phyloP scores from a whole-genome alignment of 2,888 invertebrate species.

The Geophilus truncorum region DNA sequence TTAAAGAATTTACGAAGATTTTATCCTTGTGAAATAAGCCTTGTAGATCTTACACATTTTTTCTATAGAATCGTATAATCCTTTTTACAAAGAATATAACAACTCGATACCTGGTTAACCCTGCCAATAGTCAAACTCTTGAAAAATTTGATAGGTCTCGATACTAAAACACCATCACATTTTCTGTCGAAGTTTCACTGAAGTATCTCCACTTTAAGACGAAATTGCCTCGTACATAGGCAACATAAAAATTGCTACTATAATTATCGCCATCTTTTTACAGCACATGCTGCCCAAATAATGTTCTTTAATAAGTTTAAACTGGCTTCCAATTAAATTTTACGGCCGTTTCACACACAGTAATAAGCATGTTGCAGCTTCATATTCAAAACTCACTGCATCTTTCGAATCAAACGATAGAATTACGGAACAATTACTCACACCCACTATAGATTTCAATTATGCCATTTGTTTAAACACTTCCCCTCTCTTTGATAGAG shows the following conservation, averaged over 20 bases:
- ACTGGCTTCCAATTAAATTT: conserved; percentile 23
- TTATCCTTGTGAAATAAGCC: too few relatives aligned
- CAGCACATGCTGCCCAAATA: conserved; percentile 6
- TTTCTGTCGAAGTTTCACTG: too few relatives aligned
- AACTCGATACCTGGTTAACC: too few relatives aligned
- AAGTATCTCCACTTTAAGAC: background rate
- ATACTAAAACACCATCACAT: too few relatives aligned
- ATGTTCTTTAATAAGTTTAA: conserved; percentile 21
- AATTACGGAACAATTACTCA: background rate
- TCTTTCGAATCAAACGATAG: background rate
- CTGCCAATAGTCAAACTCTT: too few relatives aligned
- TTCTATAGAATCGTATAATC: too few relatives aligned
- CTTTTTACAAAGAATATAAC: too few relatives aligned
- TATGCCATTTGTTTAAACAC: background rate
- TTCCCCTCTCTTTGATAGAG: too few relatives aligned
- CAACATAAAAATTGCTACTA: background rate
- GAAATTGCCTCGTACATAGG: background rate
- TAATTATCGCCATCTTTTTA: conserved; percentile 18
- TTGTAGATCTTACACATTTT: too few relatives aligned
- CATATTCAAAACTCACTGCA: background rate
- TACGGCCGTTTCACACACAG: background rate
- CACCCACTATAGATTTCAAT: background rate
- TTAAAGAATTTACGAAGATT: too few relatives aligned
- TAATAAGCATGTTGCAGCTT: background rate
- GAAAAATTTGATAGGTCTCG: too few relatives aligned